phyloP scores from a whole-genome alignment of 2,113 vertebrate genomes.

The Acanthisitta chloris region DNA sequence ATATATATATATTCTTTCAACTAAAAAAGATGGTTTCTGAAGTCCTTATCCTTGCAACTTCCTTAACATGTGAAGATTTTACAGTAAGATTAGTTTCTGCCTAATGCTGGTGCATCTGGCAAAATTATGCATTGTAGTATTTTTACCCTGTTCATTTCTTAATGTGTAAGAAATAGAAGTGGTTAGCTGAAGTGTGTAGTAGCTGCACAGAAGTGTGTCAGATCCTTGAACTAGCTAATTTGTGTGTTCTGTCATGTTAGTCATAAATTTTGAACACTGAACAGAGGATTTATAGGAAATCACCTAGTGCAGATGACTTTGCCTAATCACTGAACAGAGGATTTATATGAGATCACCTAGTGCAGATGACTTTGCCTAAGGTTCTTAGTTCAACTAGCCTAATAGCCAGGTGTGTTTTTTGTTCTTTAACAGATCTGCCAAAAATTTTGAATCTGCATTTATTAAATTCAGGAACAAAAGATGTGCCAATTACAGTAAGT shows the following conservation, averaged over 20 bases:
- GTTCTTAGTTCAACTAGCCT: background rate
- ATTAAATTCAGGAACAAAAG: conserved; percentile 98
- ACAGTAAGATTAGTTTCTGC: background rate
- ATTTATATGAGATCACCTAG: background rate
- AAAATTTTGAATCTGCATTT: conserved; percentile 97
- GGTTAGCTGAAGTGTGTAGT: background rate
- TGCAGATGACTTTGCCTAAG: background rate
- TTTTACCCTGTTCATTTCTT: background rate
- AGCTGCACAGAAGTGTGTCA: background rate
- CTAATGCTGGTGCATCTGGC: background rate
- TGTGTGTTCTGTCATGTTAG: background rate
- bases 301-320: background rate
- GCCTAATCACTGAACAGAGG: background rate
- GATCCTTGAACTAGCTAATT: background rate
- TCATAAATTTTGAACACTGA: background rate
- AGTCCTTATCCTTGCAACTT: background rate
- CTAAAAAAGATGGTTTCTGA: background rate
- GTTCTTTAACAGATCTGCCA: conserved; percentile 86
- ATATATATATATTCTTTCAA: background rate
- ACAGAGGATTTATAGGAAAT: background rate
- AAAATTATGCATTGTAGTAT: background rate
- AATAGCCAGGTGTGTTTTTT: conserved; percentile 36
- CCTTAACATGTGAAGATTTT: background rate
- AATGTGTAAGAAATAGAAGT: background rate
- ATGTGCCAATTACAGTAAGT: conserved; percentile 96